phyloP scores from a whole-genome alignment of 2,797 vertebrate genomes.

The Lycodopsis pacificus region DNA sequence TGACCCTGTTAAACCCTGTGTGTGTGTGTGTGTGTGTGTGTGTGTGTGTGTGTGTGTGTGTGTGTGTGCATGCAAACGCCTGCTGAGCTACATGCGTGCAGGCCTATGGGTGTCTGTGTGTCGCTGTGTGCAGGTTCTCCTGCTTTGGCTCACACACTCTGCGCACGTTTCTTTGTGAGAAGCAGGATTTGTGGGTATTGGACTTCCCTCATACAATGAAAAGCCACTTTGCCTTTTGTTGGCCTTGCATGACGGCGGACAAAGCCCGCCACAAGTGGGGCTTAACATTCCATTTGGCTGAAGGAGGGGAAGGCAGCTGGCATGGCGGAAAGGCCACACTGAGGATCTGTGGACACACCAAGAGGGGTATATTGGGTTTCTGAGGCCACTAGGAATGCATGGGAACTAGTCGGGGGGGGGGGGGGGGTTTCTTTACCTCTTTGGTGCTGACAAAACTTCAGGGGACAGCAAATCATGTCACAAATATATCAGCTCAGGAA shows the following conservation, averaged over 20 bases:
- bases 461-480: not conserved
- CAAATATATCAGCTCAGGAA: not conserved
- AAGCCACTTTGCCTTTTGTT: constrained; percentile 79
- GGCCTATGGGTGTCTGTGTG: not conserved
- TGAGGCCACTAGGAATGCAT: constrained; percentile 72
- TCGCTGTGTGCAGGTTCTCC: not conserved
- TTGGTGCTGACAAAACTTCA: not conserved
- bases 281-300: constrained; percentile 79
- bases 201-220: constrained; percentile 64
- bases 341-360: constrained; percentile 36
- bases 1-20: not conserved
- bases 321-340: constrained; percentile 43
- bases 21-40: not conserved
- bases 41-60: not conserved
- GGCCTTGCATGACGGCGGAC: constrained; percentile 61
- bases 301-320: constrained; percentile 66
- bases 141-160: not conserved
- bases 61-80: constrained; percentile 9
- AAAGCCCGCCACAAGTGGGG: constrained; percentile 72
- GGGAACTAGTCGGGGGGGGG: constrained; percentile 58
- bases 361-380: constrained; percentile 65
- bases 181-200: constrained; percentile 57
- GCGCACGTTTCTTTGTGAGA: constrained; percentile 22
- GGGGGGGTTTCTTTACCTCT: constrained; percentile 13
- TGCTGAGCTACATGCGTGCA: not conserved